Percentiles rank a stretch among this genome's conserved stretches.
Conservation (phyloP, 2,888 invertebrate species). For the Nephrotoma appendiculata region DNA sequence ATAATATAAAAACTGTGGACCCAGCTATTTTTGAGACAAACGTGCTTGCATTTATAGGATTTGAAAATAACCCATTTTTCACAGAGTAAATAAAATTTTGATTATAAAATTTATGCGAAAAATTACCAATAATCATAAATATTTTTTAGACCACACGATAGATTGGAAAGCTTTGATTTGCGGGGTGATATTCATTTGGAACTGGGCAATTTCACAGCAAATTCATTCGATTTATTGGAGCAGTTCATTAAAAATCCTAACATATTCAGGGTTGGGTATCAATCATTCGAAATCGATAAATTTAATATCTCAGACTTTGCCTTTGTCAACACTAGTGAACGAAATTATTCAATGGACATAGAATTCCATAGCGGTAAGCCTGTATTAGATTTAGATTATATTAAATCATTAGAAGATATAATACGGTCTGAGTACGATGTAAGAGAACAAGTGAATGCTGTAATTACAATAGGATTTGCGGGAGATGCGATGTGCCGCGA, state of each 20-base stretch:
- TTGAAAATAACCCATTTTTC: neutral
- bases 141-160: neutral
- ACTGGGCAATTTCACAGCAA: neutral
- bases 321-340: neutral
- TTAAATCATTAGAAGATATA: neutral
- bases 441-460: neutral
- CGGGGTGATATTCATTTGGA: neutral
- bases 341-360: neutral
- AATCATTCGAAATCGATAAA: neutral
- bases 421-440: neutral
- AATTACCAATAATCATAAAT: neutral
- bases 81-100: neutral
- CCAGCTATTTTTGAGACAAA: neutral
- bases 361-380: neutral
- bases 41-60: neutral
- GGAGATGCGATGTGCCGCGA: neutral
- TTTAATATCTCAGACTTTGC: neutral
- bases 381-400: neutral
- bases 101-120: too few species aligned
- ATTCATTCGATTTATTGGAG: neutral
- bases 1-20: neutral
- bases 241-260: neutral
- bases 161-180: neutral
- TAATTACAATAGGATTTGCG: neutral
- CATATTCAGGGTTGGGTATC: neutral